Evolutionary conservation across 1,140 invertebrate genomes (phyloP).

Genomic region (Globodera ellingtonae): DNA sequence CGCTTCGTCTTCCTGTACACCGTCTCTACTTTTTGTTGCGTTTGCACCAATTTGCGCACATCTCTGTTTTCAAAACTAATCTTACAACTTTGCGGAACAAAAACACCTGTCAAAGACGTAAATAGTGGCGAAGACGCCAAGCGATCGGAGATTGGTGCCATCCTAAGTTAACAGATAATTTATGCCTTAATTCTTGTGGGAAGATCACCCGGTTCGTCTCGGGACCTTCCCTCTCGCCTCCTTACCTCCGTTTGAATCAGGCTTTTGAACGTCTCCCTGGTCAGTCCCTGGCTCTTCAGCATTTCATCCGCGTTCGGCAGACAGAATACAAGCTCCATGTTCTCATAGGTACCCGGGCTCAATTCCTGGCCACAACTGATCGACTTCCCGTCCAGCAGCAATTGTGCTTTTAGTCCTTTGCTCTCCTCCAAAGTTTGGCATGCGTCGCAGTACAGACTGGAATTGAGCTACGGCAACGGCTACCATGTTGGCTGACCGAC

Average conservation of each 20-base stretch:
- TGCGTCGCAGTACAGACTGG: constrained; percentile 63
- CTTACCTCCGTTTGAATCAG: constrained; percentile 60
- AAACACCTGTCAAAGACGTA: constrained; percentile 57
- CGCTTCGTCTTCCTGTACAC: constrained; percentile 61
- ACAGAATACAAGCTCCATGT: constrained; percentile 62
- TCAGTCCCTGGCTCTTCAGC: constrained; percentile 58
- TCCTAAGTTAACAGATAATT: constrained; percentile 48
- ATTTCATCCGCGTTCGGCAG: constrained; percentile 63
- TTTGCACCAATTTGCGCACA: constrained; percentile 61
- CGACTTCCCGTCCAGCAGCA: constrained; percentile 60
- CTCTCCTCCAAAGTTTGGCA: constrained; percentile 56
- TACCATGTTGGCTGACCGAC: constrained; percentile 27
- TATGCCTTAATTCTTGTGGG: not conserved
- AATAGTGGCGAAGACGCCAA: constrained; percentile 63
- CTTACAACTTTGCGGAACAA: not conserved
- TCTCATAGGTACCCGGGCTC: constrained; percentile 60
- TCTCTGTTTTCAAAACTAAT: constrained; percentile 37
- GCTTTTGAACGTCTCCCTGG: constrained; percentile 58
- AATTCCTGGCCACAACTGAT: constrained; percentile 60
- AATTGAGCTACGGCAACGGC: constrained; percentile 9
- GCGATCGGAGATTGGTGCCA: constrained; percentile 53
- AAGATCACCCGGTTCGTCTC: too few species aligned
- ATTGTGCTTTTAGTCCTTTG: constrained; percentile 57
- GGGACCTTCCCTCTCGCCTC: not conserved
- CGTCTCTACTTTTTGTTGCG: constrained; percentile 56